These are phyloP conservation scores for Nudaria mundana DNA, from an alignment of 2,888 invertebrate species.

Conservation along the genomic window DNA sequence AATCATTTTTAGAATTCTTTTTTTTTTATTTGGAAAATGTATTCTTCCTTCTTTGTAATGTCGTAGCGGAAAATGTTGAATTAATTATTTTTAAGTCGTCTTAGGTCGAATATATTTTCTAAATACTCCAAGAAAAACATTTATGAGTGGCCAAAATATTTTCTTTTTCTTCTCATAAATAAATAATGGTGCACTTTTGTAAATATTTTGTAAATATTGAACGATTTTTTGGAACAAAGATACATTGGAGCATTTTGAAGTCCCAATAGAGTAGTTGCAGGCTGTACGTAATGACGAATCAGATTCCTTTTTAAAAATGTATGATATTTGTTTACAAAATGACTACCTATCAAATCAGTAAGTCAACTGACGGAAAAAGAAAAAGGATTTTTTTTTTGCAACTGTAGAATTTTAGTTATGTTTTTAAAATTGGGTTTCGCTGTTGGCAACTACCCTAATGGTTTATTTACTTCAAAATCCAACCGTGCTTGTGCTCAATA, in stretches of 20 bases:
- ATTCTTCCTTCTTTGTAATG: constrained; percentile 47
- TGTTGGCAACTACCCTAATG: no score
- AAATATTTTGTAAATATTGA: constrained; percentile 76
- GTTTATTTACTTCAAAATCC: constrained; percentile 61
- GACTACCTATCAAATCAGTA: no score
- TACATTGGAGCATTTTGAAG: constrained; percentile 51
- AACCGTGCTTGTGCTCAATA: constrained; percentile 78
- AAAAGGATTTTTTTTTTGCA: no score
- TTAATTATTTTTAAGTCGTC: constrained; percentile 41
- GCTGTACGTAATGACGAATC: no score
- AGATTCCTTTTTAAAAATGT: no score
- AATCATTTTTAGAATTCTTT: constrained; percentile 30
- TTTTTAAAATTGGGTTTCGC: no score
- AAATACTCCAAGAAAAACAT: constrained; percentile 40
- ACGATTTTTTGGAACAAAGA: constrained; percentile 52
- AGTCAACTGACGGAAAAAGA: no score
- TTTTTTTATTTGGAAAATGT: constrained; percentile 54
- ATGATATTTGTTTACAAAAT: no score
- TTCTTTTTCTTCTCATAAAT: constrained; percentile 49
- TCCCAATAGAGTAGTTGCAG: no score
- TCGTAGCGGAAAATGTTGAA: constrained; percentile 33
- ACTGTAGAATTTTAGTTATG: no score
- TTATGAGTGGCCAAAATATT: constrained; percentile 71
- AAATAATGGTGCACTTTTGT: constrained; percentile 62
- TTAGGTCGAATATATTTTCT: constrained; percentile 58